These are phyloP conservation scores for Pogonomyrmex californicus DNA, from an alignment of 1,140 invertebrate genomes.

Conservation along the genomic window DNA sequence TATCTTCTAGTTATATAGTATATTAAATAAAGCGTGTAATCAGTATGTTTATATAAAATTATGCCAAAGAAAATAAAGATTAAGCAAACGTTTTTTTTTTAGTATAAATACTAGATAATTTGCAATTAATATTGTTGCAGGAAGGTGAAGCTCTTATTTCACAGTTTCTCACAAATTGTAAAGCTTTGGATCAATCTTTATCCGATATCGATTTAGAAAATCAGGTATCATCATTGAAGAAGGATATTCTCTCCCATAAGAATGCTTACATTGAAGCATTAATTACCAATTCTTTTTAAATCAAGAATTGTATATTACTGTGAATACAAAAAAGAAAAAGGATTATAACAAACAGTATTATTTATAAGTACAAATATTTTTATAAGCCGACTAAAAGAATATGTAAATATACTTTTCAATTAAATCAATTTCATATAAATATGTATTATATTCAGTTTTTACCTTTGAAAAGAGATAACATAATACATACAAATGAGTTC, in stretches of 20 bases:
- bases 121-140: conserved; percentile 76
- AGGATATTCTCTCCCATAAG: conserved; percentile 85
- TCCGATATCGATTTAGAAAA: conserved; percentile 84
- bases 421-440: conserved; percentile 42
- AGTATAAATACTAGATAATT: not conserved
- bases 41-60: conserved; percentile 11
- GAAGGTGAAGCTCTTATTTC: conserved; percentile 88
- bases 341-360: conserved; percentile 57
- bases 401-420: conserved; percentile 18
- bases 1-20: no score
- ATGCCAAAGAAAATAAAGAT: not conserved
- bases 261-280: conserved; percentile 87
- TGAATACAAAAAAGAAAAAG: not conserved
- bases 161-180: conserved; percentile 87
- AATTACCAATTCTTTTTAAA: conserved; percentile 48
- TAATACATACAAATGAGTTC: no score
- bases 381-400: not conserved
- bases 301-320: not conserved
- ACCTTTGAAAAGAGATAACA: not conserved
- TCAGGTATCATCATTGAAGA: conserved; percentile 85
- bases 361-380: conserved; percentile 21
- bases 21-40: not conserved
- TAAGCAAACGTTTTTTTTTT: not conserved
- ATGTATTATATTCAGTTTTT: not conserved
- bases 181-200: conserved; percentile 82